Base-by-base conservation (phyloP, 1,140 invertebrate species). In the Trichogramma pretiosum region DNA sequence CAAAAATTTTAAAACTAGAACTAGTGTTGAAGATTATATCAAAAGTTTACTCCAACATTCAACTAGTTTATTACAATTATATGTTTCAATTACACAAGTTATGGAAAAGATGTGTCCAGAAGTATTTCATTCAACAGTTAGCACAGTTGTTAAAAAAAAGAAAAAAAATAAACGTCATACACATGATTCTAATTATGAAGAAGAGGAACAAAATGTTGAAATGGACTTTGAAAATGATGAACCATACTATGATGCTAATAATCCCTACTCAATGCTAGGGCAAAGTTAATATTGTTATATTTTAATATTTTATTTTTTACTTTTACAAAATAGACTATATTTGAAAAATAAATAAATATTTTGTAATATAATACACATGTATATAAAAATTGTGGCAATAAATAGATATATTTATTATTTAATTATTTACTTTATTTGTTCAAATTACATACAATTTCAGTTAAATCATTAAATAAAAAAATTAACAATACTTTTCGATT, bases 1-100 rank as follows among this genome's bases (percentile, higher is more conserved):
- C 54, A 59, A 65, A 37, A 75, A 77, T 55, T 68, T 84, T 38
- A 72, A 74, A 45, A 70, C 65, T 41, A 72, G 78, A 11, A 38
- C 55, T 2, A 66, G 81, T 56, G 64, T 80, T 3, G 56, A 67
- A 18, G 54, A 48, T 23, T 82, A 79, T 58, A 58, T 83, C 11
- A 61, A 71, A 32, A 58, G 67, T 58, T 57, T 74, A 58, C 36
- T 79, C 43, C 55, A 70, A 63, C 55, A 73, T 62, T 67, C 79
- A 50, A 54, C 64, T 22, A 67, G 64, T 57, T 56, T 81, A 40
- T 62, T 77, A 44, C 56, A 64, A 61, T 34, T 76, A 53, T 56
- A 74, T 63, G 50, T 55, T 43, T 38, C 52, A 32, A 36, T 67
- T 11, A 40, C n/a, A n/a, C n/a, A n/a, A n/a, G n/a, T n/a, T n/a